Base-by-base conservation (phyloP, 2,113 vertebrate species). In the Ceratotherium simum region DNA sequence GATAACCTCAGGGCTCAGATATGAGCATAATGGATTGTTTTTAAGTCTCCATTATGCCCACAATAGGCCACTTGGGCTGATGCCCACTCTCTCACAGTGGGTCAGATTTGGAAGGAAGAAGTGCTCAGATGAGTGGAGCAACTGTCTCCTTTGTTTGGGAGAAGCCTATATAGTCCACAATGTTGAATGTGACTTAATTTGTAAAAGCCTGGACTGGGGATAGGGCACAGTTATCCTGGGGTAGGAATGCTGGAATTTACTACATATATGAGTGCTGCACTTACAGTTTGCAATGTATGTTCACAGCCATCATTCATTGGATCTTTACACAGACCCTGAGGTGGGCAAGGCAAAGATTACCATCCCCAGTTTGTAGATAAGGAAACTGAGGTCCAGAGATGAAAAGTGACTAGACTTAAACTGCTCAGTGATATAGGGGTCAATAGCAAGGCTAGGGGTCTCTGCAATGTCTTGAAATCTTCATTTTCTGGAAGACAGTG, bases 401-500 rank as follows among this genome's bases (percentile, higher is more conserved):
- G 11, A 42, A 56, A 67, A 67, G 17, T 70, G 5, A 87, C 42
- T 90, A 31, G 27, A 46, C 48, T 84, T 92, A 72, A 88, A 29
- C 78, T 60, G 58, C 21, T 95, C 60, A 48, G 8, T 85, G 23
- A 67, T 42, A 36, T 10, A 91, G 29, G 3, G 10, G 2, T 94
- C 11, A 81, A 20, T 33, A 82, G 21, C n/a, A 95, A 94, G 25
- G 39, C 33, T 83, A 72, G 51, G 6, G 14, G 2, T 4, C 70
- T 87, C 51, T 93, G 80, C 1, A 13, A 27, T 76, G 67, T 91
- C 62, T 88, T 94, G 18, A 83, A 91, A 80, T 83, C 16, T 90
- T 96, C 42, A 76, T 93, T 95, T 96, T 94, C 18, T 80, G 23
- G n/a, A 91, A 93, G 54, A 79, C 17, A 79, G 2, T 87, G 31